Evolutionary conservation across 2,113 vertebrate species (phyloP), one percentile per base, ranked within the genome.

Genomic region (Spea bombifrons): DNA sequence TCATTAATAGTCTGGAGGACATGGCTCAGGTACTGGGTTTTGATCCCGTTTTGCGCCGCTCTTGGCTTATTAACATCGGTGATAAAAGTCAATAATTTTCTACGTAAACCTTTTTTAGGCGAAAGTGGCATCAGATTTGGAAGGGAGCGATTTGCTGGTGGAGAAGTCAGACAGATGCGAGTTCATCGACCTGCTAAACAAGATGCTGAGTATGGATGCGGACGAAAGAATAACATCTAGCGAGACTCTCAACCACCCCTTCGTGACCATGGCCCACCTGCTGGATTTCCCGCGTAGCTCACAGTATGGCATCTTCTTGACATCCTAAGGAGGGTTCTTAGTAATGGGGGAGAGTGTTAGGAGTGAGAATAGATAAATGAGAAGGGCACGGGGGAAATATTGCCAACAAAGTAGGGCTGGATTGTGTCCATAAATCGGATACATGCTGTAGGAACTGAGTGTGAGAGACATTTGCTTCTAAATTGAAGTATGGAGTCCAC

Each of bases 141-240:
- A 99, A 86, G 96, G 97, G 15, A 99, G 94, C 0, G 97, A 98
- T 86, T 93, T 99, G 96, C 86, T 99, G 90, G 96, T 96, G 44
- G 97, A 99, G 86, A 98, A 99, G 90, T 95, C 97, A 0, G 97
- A 99, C 91, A 90, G 97, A 82, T 91, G 97, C 82, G 97, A 99
- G 90, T 99, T 99, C 86, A 99, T 99, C 55, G 97, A 99, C 90
- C 87, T 99, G 89, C 85, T 99, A 66, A 99, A 97, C 88, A 98
- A 98, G 91, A 99, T 99, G 97, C 88, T 99, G 90, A 99, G 97
- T 73, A 98, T 99, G 43, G 97, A 99, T 1, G 96, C 96, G 0
- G 97, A 99, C 88, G 98, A 99, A 91, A 94, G 97, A 87, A 94
- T 98, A 93, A 98, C 96, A 8, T 97, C 97, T 2, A 96, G 98